These are phyloP conservation scores for Sternotherus odoratus DNA, from an alignment of 2,797 vertebrate species.

Conservation along the genomic window DNA sequence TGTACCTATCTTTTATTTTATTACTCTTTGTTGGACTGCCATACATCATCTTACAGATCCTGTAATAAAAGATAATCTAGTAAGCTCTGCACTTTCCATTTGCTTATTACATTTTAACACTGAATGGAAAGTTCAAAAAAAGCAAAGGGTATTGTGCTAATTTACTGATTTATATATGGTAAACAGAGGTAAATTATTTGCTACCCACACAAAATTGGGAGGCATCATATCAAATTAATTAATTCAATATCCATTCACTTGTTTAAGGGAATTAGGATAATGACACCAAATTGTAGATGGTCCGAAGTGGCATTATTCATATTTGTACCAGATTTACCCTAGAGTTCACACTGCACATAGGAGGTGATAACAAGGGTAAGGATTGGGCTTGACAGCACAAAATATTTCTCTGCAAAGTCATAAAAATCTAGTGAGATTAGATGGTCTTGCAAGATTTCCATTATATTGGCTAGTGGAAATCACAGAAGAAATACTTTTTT, in stretches of 20 bases:
- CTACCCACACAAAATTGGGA: slow-evolving; percentile 16
- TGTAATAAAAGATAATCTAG: slow-evolving; percentile 27
- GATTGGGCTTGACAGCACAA: not conserved
- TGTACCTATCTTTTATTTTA: slow-evolving; percentile 7
- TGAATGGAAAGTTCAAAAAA: not conserved
- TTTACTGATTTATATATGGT: slow-evolving; percentile 1
- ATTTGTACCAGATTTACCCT: not conserved
- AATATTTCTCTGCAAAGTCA: not conserved
- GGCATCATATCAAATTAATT: slow-evolving; percentile 24
- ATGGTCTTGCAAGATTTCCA: not conserved
- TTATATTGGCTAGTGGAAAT: rapidly evolving
- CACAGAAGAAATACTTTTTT: not conserved
- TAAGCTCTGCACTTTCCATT: slow-evolving; percentile 13
- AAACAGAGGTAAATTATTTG: slow-evolving; percentile 17
- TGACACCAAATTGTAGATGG: not conserved
- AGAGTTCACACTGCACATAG: not conserved
- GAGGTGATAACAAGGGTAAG: not conserved
- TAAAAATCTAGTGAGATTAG: not conserved
- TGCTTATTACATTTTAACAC: slow-evolving; percentile 18
- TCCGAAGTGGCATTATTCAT: not conserved
- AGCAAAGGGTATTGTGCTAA: not conserved
- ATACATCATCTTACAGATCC: slow-evolving; percentile 5
- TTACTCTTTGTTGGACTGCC: not conserved
- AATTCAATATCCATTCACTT: not conserved
- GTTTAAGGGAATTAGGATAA: slow-evolving; percentile 10